Conservation (phyloP, 1,140 invertebrate species). For the Acromyrmex charruanus region DNA sequence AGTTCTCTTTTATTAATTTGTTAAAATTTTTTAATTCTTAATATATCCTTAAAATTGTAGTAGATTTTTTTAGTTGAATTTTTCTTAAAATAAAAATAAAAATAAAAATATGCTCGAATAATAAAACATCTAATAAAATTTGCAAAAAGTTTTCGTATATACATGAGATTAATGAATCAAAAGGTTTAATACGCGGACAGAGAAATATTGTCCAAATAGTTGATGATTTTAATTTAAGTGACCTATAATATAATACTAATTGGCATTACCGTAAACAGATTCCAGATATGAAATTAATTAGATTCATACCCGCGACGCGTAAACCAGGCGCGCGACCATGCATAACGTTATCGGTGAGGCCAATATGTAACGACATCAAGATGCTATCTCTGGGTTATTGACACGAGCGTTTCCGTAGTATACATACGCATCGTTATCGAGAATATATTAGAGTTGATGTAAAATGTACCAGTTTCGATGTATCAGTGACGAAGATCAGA, state of each 20-base stretch:
- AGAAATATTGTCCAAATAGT: constrained; percentile 8
- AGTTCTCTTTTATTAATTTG: neutral
- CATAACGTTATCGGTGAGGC: constrained; percentile 54
- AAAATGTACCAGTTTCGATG: constrained; percentile 29
- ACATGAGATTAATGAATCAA: neutral
- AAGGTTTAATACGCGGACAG: neutral
- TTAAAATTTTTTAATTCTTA: neutral
- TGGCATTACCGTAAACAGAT: constrained; percentile 40
- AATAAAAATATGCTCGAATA: neutral
- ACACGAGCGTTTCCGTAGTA: constrained; percentile 47
- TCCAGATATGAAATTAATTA: constrained; percentile 54
- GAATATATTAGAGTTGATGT: constrained; percentile 38
- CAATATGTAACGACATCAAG: constrained; percentile 65
- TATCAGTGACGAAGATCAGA: neutral
- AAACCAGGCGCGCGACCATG: constrained; percentile 43
- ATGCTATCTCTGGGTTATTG: constrained; percentile 70
- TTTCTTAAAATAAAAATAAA: neutral
- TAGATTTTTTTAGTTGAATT: neutral
- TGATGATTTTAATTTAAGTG: neutral
- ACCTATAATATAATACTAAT: constrained; percentile 30
- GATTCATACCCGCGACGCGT: constrained; percentile 11
- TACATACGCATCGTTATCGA: constrained; percentile 20
- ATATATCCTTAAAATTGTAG: neutral
- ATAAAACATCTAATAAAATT: neutral
- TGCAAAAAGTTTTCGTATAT: neutral